Base-by-base conservation (phyloP, 2,113 vertebrate species). In the Centropristis striata region DNA sequence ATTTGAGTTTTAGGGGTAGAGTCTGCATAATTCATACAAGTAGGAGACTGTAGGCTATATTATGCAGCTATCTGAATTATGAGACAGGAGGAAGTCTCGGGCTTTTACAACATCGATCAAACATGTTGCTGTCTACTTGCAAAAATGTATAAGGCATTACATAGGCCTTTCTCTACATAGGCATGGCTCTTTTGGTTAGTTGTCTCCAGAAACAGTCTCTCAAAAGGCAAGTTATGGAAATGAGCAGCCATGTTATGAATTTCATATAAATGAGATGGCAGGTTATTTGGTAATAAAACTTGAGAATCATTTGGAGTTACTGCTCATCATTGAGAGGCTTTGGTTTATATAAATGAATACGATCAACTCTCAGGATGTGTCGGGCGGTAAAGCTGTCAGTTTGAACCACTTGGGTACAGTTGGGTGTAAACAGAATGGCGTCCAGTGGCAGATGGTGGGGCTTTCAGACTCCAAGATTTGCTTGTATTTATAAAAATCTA, bases 171-270 rank as follows among this genome's bases (percentile, higher is more conserved):
- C 20, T 80, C 44, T 71, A 61, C 37, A 27, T 57, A 44, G 13
- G 7, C 20, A 41, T 25, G 27, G 47, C 27, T 76, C 61, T 70
- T 42, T 50, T 42, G 68, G 14, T 75, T 55, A 69, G 41, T 73
- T 42, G 18, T 67, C 32, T 67, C 20, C n/a, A 66, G 54, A 80
- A 71, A 79, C 58, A 53, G 55, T 71, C 46, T 67, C 27, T 44
- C 64, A 66, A 8, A 68, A 42, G 58, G 37, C 46, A 69, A 51
- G 63, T 76, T 85, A 79, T 84, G 66, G 51, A 78, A 87, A 85
- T 71, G 11, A 84, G 16, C 53, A 59, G 13, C 47, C 58, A 46
- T 68, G 67, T 70, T 68, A 54, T 83, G 59, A 71, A 80, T 81
- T 74, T 80, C 55, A 71, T 58, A 42, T 63, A 49, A 71, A 64